Conservation (phyloP, 2,797 vertebrate genomes). For the Diceros bicornis region DNA sequence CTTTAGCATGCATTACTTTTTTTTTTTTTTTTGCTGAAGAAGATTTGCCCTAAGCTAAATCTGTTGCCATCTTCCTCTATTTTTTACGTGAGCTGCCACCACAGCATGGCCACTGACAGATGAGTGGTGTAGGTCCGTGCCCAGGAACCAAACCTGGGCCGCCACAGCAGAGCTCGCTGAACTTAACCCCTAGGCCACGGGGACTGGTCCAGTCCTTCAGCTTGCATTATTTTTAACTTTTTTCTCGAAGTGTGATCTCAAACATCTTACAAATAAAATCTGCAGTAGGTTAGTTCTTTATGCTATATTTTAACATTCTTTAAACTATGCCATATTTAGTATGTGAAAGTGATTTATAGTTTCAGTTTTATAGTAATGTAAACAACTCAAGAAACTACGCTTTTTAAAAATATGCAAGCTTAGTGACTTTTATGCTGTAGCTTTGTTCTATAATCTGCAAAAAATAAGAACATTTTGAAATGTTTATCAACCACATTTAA, state of each 20-base stretch:
- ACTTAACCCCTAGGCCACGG: too few species aligned
- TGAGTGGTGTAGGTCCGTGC: too few species aligned
- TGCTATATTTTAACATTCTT: conserved; percentile 69
- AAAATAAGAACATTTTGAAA: conserved; percentile 45
- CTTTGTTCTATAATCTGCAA: conserved; percentile 56
- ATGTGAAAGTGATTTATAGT: conserved; percentile 70
- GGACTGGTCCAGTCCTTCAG: too few species aligned
- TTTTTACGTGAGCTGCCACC: too few species aligned
- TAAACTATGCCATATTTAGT: conserved; percentile 63
- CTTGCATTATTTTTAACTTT: background rate
- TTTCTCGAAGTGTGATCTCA: conserved; percentile 39
- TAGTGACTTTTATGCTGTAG: conserved; percentile 47
- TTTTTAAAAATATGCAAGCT: conserved; percentile 53
- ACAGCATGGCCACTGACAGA: too few species aligned
- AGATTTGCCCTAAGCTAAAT: too few species aligned
- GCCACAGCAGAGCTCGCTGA: too few species aligned
- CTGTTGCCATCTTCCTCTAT: too few species aligned
- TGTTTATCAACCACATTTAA: conserved; percentile 62
- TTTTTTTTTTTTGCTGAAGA: background rate
- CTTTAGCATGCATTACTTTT: conserved; percentile 35
- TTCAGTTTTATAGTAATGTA: conserved; percentile 73
- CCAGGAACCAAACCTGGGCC: too few species aligned
- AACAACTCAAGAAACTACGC: conserved; percentile 59
- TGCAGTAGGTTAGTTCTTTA: conserved; percentile 70
- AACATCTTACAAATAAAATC: conserved; percentile 72